Conservation (phyloP, 2,797 vertebrate species). For the Petrocephalus schoutedeni region DNA sequence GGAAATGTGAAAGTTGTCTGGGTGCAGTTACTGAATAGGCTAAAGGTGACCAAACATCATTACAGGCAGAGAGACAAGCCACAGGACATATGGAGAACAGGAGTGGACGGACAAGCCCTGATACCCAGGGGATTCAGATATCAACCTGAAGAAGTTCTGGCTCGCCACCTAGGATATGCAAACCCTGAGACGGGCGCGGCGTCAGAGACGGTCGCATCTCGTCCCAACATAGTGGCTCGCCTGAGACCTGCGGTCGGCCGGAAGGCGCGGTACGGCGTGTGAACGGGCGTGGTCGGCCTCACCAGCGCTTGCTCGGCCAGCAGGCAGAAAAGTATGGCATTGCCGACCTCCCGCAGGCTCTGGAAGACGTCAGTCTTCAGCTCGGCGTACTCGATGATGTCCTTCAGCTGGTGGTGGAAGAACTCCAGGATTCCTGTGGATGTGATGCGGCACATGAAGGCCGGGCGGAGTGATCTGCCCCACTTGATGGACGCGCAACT, state of each 20-base stretch:
- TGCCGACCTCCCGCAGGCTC: slow-evolving; percentile 95
- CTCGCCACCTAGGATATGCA: neutral
- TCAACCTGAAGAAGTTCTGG: neutral
- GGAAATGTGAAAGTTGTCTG: neutral
- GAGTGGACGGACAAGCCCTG: too few species aligned
- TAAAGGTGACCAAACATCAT: neutral
- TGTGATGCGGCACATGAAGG: neutral
- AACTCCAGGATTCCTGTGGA: slow-evolving; percentile 92
- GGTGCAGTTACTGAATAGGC: neutral
- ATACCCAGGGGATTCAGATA: neutral
- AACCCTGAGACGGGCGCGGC: neutral
- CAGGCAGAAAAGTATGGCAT: slow-evolving; percentile 96
- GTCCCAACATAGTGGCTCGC: neutral
- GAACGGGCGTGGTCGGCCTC: slow-evolving; percentile 41
- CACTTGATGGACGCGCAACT: neutral
- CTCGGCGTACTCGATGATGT: slow-evolving; percentile 97
- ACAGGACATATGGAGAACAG: neutral
- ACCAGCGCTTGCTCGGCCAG: slow-evolving; percentile 98
- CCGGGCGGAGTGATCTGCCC: neutral
- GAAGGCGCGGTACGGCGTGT: neutral
- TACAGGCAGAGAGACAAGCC: neutral
- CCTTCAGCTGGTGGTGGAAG: slow-evolving; percentile 98
- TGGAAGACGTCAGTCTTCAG: slow-evolving; percentile 98
- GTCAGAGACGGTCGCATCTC: neutral
- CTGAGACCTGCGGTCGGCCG: neutral